These are phyloP conservation scores for Contarinia nasturtii DNA, from an alignment of 1,140 invertebrate genomes.

Conservation along the genomic window DNA sequence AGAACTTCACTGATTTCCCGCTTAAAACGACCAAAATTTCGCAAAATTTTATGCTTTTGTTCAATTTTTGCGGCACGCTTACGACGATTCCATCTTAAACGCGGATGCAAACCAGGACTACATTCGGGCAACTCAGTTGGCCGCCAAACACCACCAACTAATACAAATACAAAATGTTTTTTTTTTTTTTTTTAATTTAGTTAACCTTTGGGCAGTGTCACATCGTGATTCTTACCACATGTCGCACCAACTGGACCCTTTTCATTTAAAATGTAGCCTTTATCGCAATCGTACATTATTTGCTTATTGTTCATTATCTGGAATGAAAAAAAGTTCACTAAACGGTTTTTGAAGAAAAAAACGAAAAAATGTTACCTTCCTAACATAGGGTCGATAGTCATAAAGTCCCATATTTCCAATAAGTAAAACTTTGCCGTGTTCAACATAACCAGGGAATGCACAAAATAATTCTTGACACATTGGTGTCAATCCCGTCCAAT, in stretches of 20 bases:
- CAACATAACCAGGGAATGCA: constrained; percentile 78
- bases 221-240: too few relatives aligned
- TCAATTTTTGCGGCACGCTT: constrained; percentile 32
- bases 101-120: constrained; percentile 61
- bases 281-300: constrained; percentile 91
- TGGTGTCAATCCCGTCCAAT: constrained; percentile 76
- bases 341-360: too few relatives aligned
- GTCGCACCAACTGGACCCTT: constrained; percentile 67
- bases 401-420: constrained; percentile 96
- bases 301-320: constrained; percentile 78
- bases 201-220: too few relatives aligned
- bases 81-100: constrained; percentile 54
- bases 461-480: constrained; percentile 83
- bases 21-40: not conserved
- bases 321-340: constrained; percentile 3
- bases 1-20: not conserved
- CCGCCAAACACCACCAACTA: constrained; percentile 22
- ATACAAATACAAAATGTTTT: too few relatives aligned
- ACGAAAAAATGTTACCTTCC: constrained; percentile 37
- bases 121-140: constrained; percentile 32
- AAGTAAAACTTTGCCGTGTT: constrained; percentile 78
- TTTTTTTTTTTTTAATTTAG: not conserved
- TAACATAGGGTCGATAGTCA: constrained; percentile 90
- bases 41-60: too few relatives aligned
- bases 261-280: constrained; percentile 66